Conservation (phyloP, 1,140 invertebrate genomes). For the Hyphantria cunea region DNA sequence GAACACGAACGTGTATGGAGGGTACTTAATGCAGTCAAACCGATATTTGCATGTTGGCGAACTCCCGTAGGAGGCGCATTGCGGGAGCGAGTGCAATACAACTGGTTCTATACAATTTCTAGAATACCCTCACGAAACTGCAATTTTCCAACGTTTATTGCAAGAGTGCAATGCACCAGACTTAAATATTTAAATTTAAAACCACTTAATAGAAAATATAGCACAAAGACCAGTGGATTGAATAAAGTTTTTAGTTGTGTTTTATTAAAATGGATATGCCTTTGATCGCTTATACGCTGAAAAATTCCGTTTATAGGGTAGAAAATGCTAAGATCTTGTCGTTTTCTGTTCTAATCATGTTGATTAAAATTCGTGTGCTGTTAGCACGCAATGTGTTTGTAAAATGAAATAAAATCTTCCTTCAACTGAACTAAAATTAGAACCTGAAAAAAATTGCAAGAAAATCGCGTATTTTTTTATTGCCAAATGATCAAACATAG, state of each 20-base stretch:
- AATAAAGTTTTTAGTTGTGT: not conserved
- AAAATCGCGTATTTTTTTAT: too few species aligned
- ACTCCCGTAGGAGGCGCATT: slow-evolving; percentile 13
- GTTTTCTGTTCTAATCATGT: too few species aligned
- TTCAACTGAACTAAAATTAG: too few species aligned
- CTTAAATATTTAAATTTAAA: not conserved
- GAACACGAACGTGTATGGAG: not conserved
- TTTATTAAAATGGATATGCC: not conserved
- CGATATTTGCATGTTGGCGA: slow-evolving; percentile 18
- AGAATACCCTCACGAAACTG: not conserved
- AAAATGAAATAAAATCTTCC: too few species aligned
- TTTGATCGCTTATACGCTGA: too few species aligned
- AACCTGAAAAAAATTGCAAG: too few species aligned
- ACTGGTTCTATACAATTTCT: slow-evolving; percentile 1
- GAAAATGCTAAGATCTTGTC: too few species aligned
- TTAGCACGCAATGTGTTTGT: too few species aligned
- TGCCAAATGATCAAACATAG: too few species aligned
- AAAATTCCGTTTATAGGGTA: too few species aligned
- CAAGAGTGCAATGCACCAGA: not conserved
- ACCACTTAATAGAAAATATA: not conserved
- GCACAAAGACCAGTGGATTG: not conserved
- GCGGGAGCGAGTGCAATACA: not conserved
- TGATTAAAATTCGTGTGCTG: too few species aligned
- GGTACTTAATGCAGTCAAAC: slow-evolving; percentile 7
- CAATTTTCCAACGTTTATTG: not conserved